phyloP scores from a whole-genome alignment of 1,140 invertebrate genomes.

The Mercenaria mercenaria region DNA sequence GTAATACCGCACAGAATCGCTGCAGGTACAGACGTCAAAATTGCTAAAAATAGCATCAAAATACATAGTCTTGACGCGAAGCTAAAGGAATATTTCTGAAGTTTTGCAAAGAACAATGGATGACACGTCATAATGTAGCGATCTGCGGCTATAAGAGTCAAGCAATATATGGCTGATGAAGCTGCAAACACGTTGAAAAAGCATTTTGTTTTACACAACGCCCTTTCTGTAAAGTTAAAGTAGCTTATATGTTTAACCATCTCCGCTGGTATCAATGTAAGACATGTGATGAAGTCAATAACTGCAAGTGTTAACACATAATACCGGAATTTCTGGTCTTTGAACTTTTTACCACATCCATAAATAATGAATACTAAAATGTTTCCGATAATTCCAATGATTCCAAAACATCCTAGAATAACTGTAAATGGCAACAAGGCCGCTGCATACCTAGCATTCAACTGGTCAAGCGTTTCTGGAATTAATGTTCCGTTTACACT shows the following conservation, averaged over 20 bases:
- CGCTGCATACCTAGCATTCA: slow-evolving; percentile 49
- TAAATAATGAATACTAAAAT: slow-evolving; percentile 49
- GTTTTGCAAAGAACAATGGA: slow-evolving; percentile 8
- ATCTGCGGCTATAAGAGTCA: slow-evolving; percentile 28
- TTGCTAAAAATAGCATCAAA: slow-evolving; percentile 21
- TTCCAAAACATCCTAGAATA: slow-evolving; percentile 26
- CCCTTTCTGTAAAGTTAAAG: slow-evolving; percentile 42
- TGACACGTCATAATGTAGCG: slow-evolving; percentile 49
- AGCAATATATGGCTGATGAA: slow-evolving; percentile 37
- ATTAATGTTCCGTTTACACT: background rate
- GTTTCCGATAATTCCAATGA: slow-evolving; percentile 43
- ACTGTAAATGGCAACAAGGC: slow-evolving; percentile 33
- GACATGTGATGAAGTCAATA: slow-evolving; percentile 54
- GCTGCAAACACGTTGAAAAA: slow-evolving; percentile 62
- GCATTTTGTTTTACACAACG: slow-evolving; percentile 54
- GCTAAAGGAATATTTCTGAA: background rate
- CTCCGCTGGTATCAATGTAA: slow-evolving; percentile 57
- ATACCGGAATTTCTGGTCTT: slow-evolving; percentile 49
- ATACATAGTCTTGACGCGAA: slow-evolving; percentile 37
- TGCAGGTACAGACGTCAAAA: slow-evolving; percentile 36
- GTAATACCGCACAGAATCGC: slow-evolving; percentile 41
- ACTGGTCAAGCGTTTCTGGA: background rate
- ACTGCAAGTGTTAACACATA: slow-evolving; percentile 39
- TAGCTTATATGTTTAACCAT: slow-evolving; percentile 39
- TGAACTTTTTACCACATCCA: slow-evolving; percentile 27